Evolutionary conservation across 2,113 vertebrate genomes (phyloP), one percentile per base, ranked within the genome.

Genomic region (Semicossyphus pulcher): DNA sequence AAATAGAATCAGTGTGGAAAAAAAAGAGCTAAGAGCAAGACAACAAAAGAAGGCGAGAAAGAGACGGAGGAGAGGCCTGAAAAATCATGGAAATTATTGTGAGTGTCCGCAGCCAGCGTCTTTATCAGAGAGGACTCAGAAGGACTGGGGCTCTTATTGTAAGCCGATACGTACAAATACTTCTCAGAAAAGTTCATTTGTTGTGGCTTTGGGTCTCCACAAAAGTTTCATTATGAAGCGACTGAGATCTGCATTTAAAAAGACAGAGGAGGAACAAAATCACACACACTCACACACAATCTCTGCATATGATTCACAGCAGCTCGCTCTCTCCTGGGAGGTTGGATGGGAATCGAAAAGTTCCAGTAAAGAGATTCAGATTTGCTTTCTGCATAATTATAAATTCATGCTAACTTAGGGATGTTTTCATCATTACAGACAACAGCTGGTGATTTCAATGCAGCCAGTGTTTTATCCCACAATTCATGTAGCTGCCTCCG

Each of bases 171-270:
- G 25, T 44, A 57, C 47, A 65, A 80, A 80, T 86, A 72, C 86
- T 93, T 94, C 93, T 93, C 91, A 82, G 93, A 93, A 93, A 92
- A 92, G 80, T 85, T 78, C 28, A 76, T 84, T 83, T 83, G 88
- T 87, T 91, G 91, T 90, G 91, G 89, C 89, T 92, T 89, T 69
- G 61, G 70, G 81, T 78, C 81, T 92, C 92, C 86, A 79, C 86
- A 86, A 91, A 81, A 89, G 90, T 94, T 94, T 94, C 93, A 89
- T 80, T 87, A 89, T 90, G 83, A 93, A 78, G 75, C 81, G 64
- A 79, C 56, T 63, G 81, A 91, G 73, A 89, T 83, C 65, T 88
- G 67, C 77, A 78, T 86, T 84, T 79, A 47, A 78, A 62, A 79
- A 44, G 56, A 72, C 51, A 31, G 26, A 6, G 39, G 21, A 15